Conservation (phyloP, 2,888 invertebrate genomes). For the Catocala fraxini region DNA sequence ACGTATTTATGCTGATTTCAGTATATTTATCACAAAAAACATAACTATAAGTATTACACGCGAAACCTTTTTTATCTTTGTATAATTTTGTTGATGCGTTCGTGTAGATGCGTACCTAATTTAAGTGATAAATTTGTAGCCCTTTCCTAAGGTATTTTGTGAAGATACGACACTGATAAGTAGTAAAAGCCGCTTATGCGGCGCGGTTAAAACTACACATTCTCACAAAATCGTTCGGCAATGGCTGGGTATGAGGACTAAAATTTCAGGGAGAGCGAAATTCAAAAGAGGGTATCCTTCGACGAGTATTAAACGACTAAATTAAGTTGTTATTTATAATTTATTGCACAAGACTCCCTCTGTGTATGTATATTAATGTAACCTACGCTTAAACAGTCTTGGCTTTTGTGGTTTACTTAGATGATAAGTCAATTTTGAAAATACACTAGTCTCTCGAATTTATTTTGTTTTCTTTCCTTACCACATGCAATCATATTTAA, state of each 20-base stretch:
- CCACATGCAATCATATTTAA: too few species aligned
- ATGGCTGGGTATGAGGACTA: slow-evolving; percentile 14
- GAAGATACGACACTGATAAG: not conserved
- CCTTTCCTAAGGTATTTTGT: not conserved
- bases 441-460: slow-evolving; percentile 63
- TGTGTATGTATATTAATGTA: slow-evolving; percentile 39
- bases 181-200: too few species aligned
- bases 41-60: slow-evolving; percentile 39
- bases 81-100: slow-evolving; percentile 32
- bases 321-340: slow-evolving; percentile 43
- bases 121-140: not conserved
- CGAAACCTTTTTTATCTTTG: slow-evolving; percentile 36
- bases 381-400: slow-evolving; percentile 49
- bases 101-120: slow-evolving; percentile 6
- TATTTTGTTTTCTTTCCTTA: slow-evolving; percentile 26
- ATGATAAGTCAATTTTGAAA: slow-evolving; percentile 56
- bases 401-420: slow-evolving; percentile 54
- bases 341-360: slow-evolving; percentile 54
- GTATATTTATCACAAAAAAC: slow-evolving; percentile 49
- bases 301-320: slow-evolving; percentile 35
- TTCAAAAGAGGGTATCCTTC: slow-evolving; percentile 26
- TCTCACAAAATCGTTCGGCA: slow-evolving; percentile 1
- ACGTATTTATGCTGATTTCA: slow-evolving; percentile 45
- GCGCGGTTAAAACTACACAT: too few species aligned
- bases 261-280: slow-evolving; percentile 26